Conservation (phyloP, 1,140 invertebrate genomes). For the Drosophila auraria region DNA sequence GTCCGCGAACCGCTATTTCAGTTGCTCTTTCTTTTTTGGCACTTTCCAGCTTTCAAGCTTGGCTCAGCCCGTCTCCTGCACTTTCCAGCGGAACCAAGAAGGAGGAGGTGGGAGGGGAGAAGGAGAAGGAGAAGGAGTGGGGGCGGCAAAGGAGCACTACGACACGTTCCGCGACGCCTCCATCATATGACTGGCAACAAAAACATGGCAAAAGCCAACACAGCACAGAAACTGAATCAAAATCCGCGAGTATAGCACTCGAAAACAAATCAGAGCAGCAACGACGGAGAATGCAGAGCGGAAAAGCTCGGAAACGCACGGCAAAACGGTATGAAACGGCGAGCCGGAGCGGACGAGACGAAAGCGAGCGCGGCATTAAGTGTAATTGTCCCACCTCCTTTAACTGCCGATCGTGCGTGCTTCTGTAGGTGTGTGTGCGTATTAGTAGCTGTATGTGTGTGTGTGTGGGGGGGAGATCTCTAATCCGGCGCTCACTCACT, state of each 20-base stretch:
- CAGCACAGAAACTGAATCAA: constrained; percentile 19
- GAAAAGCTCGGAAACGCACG: constrained; percentile 27
- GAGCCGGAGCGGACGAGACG: constrained; percentile 2
- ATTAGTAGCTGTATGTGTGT: constrained; percentile 16
- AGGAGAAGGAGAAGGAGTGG: background rate
- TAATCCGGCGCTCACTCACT: constrained; percentile 64
- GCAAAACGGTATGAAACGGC: constrained; percentile 2
- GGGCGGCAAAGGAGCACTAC: constrained; percentile 32
- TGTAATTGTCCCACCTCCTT: constrained; percentile 54
- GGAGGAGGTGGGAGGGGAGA: background rate
- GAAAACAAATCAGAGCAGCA: constrained; percentile 17
- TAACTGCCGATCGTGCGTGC: constrained; percentile 27
- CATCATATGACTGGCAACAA: constrained; percentile 61
- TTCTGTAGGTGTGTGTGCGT: constrained; percentile 6
- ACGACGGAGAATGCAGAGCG: constrained; percentile 19
- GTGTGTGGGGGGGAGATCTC: constrained; percentile 24
- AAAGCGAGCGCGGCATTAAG: constrained; percentile 28
- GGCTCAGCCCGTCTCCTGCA: constrained; percentile 2
- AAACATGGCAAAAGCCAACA: constrained; percentile 20
- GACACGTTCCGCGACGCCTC: constrained; percentile 50
- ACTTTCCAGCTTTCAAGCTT: constrained; percentile 5
- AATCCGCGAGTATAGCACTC: constrained; percentile 25
- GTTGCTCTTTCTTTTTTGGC: constrained; percentile 16
- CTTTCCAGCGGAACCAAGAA: background rate
- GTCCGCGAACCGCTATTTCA: constrained; percentile 24